These are phyloP conservation scores for Corythaixoides concolor DNA, from an alignment of 2,113 vertebrate species.

Conservation along the genomic window DNA sequence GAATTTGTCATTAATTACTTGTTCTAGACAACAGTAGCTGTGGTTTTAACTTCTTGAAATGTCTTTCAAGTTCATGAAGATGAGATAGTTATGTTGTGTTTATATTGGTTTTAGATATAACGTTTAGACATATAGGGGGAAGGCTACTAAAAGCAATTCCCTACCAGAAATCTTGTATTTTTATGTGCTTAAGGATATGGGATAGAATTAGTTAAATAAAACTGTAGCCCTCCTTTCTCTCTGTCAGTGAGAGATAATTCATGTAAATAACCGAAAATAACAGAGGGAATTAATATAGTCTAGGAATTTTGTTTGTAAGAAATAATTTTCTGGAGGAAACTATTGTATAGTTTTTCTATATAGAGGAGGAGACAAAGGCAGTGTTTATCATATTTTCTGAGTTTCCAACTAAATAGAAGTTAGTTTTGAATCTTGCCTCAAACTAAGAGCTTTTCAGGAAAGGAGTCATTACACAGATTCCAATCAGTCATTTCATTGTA, in stretches of 20 bases:
- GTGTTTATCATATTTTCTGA: conserved; percentile 23
- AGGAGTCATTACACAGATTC: conserved; percentile 17
- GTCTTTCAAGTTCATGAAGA: background rate
- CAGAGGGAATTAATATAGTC: background rate
- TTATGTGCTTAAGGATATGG: background rate
- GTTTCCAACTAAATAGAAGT: conserved; percentile 9
- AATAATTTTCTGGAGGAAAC: background rate
- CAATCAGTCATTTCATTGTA: conserved; percentile 37
- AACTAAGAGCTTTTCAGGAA: conserved; percentile 34
- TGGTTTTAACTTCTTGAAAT: background rate
- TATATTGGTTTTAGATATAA: background rate
- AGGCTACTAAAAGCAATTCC: background rate
- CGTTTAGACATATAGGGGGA: accelerated
- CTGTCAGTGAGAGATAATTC: background rate
- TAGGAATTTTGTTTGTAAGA: background rate
- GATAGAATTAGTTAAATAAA: background rate
- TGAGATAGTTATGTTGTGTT: background rate
- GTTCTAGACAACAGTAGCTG: background rate
- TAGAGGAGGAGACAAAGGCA: background rate
- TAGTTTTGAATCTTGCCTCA: conserved; percentile 12
- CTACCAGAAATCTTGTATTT: background rate
- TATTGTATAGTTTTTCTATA: background rate
- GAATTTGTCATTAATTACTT: conserved; percentile 42
- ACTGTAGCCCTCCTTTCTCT: background rate
- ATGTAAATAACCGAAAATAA: background rate